Conservation (phyloP, 92 coral and sea anemone genomes). For the Umimayanthus kanabou region DNA sequence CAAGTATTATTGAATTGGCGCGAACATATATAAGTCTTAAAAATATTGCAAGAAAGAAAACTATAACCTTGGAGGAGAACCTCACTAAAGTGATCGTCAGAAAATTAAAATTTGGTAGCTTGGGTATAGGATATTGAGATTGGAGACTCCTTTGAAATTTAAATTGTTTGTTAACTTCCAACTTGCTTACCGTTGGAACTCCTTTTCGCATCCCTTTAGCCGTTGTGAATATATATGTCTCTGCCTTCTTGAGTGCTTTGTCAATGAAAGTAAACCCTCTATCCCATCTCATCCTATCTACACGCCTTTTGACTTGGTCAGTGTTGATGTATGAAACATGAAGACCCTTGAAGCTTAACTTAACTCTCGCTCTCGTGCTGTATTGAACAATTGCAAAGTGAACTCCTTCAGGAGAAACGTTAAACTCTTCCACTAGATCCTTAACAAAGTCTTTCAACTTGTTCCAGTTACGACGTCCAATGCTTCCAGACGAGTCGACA, state of each 20-base stretch:
- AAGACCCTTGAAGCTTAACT: slow-evolving; percentile 27
- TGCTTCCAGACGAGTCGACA: slow-evolving; percentile 40
- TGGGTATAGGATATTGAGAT: background rate
- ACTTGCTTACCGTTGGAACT: slow-evolving; percentile 26
- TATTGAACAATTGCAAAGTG: slow-evolving; percentile 23
- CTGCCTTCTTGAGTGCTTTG: slow-evolving; percentile 25
- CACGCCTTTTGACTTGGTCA: slow-evolving; percentile 2
- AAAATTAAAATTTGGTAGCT: background rate
- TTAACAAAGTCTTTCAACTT: slow-evolving; percentile 19
- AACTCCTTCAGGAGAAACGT: slow-evolving; percentile 10
- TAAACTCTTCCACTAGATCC: slow-evolving; percentile 15
- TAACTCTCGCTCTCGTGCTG: slow-evolving; percentile 20
- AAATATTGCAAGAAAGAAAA: too few relatives aligned
- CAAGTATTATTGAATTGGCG: too few relatives aligned
- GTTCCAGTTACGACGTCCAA: slow-evolving; percentile 13
- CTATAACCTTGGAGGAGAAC: too few relatives aligned
- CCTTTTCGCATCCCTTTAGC: slow-evolving; percentile 33
- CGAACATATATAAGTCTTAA: too few relatives aligned
- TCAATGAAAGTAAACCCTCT: slow-evolving; percentile 29
- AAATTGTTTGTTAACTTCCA: too few relatives aligned
- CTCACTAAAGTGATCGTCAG: too few relatives aligned
- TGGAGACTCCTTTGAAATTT: background rate
- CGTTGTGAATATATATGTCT: slow-evolving; percentile 13
- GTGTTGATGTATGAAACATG: background rate
- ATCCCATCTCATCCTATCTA: slow-evolving; percentile 23